Evolutionary conservation across 2,113 vertebrate species (phyloP).

Genomic region (mouse (Mus musculus)): GRCm39 chr5:17255001-17255500

Average conservation of each 20-base stretch:
- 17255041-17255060: background rate
- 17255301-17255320: background rate
- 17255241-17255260: background rate
- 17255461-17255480: background rate
- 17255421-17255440: background rate
- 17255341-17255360: slow-evolving; percentile 16
- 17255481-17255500: background rate
- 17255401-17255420: background rate
- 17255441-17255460: background rate
- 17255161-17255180: background rate
- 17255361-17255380: slow-evolving; percentile 30
- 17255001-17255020: background rate
- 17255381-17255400: background rate
- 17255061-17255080: background rate
- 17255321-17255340: background rate
- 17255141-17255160: background rate
- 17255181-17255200: background rate
- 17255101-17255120: background rate
- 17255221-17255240: background rate
- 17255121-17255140: background rate
- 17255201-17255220: background rate
- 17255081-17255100: background rate
- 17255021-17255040: background rate
- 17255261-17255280: background rate
- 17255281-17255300: background rate